Evolutionary conservation across 1,140 invertebrate species (phyloP), one percentile per base, ranked within the genome.

Genomic region (Plectus sambesii): DNA sequence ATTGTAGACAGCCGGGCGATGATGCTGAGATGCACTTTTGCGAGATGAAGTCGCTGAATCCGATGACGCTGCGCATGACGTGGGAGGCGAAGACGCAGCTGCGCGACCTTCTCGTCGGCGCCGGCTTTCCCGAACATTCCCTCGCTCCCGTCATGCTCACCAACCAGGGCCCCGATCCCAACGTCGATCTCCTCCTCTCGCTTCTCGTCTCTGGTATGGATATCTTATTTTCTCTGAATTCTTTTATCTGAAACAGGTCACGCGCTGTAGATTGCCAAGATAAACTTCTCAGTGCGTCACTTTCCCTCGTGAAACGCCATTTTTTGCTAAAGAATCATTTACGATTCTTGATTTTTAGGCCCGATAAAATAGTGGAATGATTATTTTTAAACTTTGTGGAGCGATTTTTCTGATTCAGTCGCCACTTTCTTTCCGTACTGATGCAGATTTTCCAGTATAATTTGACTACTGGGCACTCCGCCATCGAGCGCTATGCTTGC

Each of bases 31-130:
- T 79, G 23, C 63, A 76, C 22, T 96, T 89, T 73, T 96, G 90
- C 73, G 87, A 92, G 24, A 80, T 81, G 56, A 88, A 92, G 69
- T 84, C 82, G 22, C 71, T 96, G 0, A 88, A 84, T 62, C 73
- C 85, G 63, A 81, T 87, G 1, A 89, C 87, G 0, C 75, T 96
- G 52, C 75, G 84, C 39, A 83, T 93, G 89, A 94, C 69, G 87
- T 88, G 55, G 6, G 59, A 62, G n/a, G 59, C 59, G 1, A 47
- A 81, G 78, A 80, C 82, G 64, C 90, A 97, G 69, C 73, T 98
- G 5, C 78, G 81, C 71, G 82, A 87, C 59, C 72, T 74, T n/a
- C 79, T 96, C 25, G 68, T 93, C 1, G 76, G 78, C 37, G 72
- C 80, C 26, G 88, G 87, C 22, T 94, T 97, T 66, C 82, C 89